Evolutionary conservation across 2,888 invertebrate species (phyloP), one percentile per base, ranked within the genome.

Genomic region (Stenodema calcarata): DNA sequence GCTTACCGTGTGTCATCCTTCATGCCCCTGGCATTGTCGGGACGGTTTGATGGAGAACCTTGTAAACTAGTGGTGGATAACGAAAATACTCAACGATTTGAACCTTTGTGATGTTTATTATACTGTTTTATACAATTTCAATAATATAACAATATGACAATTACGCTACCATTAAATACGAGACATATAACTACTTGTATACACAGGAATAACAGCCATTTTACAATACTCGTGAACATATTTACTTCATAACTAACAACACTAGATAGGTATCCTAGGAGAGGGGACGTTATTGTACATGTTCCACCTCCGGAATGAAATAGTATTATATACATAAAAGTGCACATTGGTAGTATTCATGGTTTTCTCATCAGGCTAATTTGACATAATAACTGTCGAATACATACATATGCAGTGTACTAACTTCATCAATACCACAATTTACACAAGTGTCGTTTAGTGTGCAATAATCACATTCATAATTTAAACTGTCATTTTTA

Each of bases 121-220:
- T 44, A 42, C 78, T 78, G 42, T 78, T 62, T 78, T 78, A 35
- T 73, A 78, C 78, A 78, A 44, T 81, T 81, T 50, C 12, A 30
- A 79, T 44, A 27, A 35, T 82, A 82, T 41, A 82, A 82, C 82
- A 82, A 69, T 70, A 41, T 42, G n/a, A 69, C 69, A 82, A n/a
- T 30, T 62, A 23, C 70, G 28, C 69, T 41, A 82, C 42, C 18
- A 69, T 70, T 42, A 35, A 69, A 62, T 70, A 70, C 3, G 42
- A 11, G 23, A 78, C 11, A 28, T 78, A 73, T 73, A 69, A 69
- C 62, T 82, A 82, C 82, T 82, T 82, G 82, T 82, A 82, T 82
- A 82, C 82, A 82, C 82, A 82, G 62, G 54, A 82, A 82, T 82
- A 82, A 84, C 84, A 84, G 84, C 84, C 84, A 84, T 75, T 84